Evolutionary conservation across 2,888 invertebrate genomes (phyloP).

Genomic region (Protonemura montana): DNA sequence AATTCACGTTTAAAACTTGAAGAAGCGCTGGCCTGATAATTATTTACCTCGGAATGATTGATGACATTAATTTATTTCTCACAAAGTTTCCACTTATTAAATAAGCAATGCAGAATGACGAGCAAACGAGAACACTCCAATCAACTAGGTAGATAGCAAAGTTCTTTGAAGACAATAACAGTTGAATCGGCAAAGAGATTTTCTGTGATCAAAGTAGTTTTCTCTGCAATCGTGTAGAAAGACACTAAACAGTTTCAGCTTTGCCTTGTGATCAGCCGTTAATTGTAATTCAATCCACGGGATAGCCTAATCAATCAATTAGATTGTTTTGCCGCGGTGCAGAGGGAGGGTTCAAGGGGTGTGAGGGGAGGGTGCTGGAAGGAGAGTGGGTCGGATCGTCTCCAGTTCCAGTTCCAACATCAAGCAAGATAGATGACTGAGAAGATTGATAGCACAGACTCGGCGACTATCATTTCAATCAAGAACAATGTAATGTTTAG

Average conservation of each 20-base stretch:
- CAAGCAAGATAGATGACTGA: slow-evolving; percentile 32
- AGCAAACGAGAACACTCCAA: not conserved
- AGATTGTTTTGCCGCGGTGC: slow-evolving; percentile 29
- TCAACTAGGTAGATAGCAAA: not conserved
- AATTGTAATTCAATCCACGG: slow-evolving; percentile 47
- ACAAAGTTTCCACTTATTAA: slow-evolving; percentile 7
- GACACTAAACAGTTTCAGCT: slow-evolving; percentile 1
- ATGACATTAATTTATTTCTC: not conserved
- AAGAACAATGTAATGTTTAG: slow-evolving; percentile 23
- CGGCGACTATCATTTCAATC: slow-evolving; percentile 26
- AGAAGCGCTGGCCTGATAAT: not conserved
- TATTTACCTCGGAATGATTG: not conserved
- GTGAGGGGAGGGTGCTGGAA: not conserved
- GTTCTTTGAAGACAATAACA: not conserved
- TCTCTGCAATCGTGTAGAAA: not conserved
- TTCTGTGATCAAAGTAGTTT: not conserved
- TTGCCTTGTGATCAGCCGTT: slow-evolving; percentile 31
- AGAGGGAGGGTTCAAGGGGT: not conserved
- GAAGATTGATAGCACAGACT: slow-evolving; percentile 26
- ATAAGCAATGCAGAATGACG: not conserved
- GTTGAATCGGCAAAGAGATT: not conserved
- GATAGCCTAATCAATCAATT: slow-evolving; percentile 45
- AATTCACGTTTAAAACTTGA: not conserved
- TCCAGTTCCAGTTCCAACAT: not conserved
- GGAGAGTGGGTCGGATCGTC: not conserved